Evolutionary conservation across 2,113 vertebrate species (phyloP).

Genomic region (Rhinolophus ferrumequinum): DNA sequence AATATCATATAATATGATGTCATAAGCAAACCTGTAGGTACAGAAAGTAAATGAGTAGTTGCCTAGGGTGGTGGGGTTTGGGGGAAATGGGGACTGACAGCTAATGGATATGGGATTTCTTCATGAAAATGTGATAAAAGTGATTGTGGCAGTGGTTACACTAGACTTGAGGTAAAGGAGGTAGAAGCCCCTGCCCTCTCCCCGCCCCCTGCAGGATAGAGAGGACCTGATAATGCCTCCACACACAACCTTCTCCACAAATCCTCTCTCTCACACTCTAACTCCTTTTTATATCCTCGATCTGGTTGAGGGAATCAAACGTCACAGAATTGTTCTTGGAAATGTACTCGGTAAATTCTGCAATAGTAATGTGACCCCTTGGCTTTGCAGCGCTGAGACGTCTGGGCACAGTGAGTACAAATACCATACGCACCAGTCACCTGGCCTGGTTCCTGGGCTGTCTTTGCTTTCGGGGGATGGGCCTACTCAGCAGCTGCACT

Average conservation of each 20-base stretch:
- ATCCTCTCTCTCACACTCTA: not conserved
- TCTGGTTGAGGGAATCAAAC: not conserved
- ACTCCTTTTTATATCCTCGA: not conserved
- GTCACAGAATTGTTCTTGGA: not conserved
- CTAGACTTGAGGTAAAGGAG: not conserved
- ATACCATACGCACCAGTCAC: not conserved
- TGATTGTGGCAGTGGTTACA: not conserved
- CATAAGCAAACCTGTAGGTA: not conserved
- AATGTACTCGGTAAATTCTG: not conserved
- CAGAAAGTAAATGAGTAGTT: not conserved
- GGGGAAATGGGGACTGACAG: not conserved
- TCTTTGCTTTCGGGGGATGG: not conserved
- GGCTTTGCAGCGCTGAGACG: not conserved
- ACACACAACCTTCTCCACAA: not conserved
- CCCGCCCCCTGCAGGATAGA: not conserved
- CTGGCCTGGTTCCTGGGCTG: not conserved
- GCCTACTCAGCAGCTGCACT: not conserved
- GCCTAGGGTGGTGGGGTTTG: not conserved
- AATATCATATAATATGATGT: not conserved
- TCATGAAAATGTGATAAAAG: not conserved
- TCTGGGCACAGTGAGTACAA: not conserved
- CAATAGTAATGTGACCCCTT: not conserved
- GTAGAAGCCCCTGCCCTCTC: not conserved
- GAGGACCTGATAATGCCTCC: too few species aligned
- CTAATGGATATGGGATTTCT: not conserved